Percentiles rank a stretch among this genome's conserved stretches.
These are phyloP conservation scores for Sclerodermus sp. DNA, from an alignment of 2,888 invertebrate species.

Conservation along the genomic window DNA sequence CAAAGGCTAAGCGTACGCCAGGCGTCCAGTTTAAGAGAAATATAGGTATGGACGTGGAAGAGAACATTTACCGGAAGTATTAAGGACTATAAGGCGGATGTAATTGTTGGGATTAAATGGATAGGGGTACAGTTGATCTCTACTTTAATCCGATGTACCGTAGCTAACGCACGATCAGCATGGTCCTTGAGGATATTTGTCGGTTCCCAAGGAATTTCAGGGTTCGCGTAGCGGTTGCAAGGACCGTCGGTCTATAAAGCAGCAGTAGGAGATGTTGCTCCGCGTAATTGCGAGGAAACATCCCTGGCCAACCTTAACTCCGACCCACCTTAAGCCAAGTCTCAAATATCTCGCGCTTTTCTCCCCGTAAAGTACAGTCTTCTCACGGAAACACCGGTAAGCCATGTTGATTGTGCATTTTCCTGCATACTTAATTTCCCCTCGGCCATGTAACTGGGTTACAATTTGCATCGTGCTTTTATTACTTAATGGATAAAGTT, in stretches of 20 bases:
- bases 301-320: slow-evolving; percentile 31
- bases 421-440: too few relatives aligned
- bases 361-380: slow-evolving; percentile 12
- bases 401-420: too few relatives aligned
- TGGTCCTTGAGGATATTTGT: slow-evolving; percentile 27
- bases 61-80: too few relatives aligned
- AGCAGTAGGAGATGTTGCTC: slow-evolving; percentile 32
- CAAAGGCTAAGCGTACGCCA: too few relatives aligned
- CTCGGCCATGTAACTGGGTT: too few relatives aligned
- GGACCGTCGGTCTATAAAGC: slow-evolving; percentile 35
- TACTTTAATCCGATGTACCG: slow-evolving; percentile 12
- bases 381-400: neutral
- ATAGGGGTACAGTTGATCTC: slow-evolving; percentile 8
- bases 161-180: slow-evolving; percentile 13
- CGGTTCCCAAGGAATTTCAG: slow-evolving; percentile 25
- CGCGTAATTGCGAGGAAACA: slow-evolving; percentile 40
- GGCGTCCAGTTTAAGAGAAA: too few relatives aligned
- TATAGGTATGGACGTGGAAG: too few relatives aligned
- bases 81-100: too few relatives aligned
- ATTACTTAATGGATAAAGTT: too few relatives aligned
- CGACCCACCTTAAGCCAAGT: slow-evolving; percentile 30
- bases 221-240: slow-evolving; percentile 19
- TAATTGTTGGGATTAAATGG: too few relatives aligned
- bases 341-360: slow-evolving; percentile 16
- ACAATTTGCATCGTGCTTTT: too few relatives aligned